These are phyloP conservation scores for Aldrovandia affinis DNA, from an alignment of 2,797 vertebrate genomes.

Conservation along the genomic window DNA sequence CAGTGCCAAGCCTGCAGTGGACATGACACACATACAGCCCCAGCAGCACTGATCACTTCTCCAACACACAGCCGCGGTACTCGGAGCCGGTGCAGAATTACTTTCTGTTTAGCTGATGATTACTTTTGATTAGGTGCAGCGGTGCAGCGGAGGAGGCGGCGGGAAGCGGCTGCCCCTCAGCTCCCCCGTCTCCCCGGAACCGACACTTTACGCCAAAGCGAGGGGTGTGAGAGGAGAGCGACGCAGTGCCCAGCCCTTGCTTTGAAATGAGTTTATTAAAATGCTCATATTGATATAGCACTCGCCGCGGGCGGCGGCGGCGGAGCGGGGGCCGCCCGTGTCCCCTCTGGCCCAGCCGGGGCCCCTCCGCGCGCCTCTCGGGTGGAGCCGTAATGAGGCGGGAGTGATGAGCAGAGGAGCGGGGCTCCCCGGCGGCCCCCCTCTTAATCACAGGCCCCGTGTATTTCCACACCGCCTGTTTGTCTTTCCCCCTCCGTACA, in stretches of 20 bases:
- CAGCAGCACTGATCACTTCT: neutral
- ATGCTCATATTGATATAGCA: too few species aligned
- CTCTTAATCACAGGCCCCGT: constrained; percentile 58
- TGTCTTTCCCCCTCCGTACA: constrained; percentile 70
- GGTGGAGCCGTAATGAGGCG: neutral
- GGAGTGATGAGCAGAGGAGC: neutral
- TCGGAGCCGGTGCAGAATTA: neutral
- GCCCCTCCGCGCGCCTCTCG: neutral
- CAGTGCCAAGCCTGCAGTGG: constrained; percentile 42
- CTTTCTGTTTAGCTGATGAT: neutral
- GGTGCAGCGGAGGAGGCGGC: neutral
- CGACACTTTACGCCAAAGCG: neutral
- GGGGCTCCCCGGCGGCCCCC: neutral
- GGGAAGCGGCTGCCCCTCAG: neutral
- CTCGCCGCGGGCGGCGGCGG: too few species aligned
- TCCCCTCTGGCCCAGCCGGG: too few species aligned
- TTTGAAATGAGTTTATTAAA: neutral
- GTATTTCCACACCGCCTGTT: constrained; percentile 59
- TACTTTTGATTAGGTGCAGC: neutral
- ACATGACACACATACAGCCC: neutral
- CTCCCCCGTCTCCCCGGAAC: neutral
- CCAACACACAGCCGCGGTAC: neutral
- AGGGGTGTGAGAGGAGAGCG: neutral
- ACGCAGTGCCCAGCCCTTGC: neutral
- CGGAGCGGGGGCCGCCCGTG: too few species aligned